A percentile compares a stretch with the other conserved stretches of the same genome.
phyloP scores from a whole-genome alignment of 2,797 vertebrate species.

The Aldrovandia affinis region DNA sequence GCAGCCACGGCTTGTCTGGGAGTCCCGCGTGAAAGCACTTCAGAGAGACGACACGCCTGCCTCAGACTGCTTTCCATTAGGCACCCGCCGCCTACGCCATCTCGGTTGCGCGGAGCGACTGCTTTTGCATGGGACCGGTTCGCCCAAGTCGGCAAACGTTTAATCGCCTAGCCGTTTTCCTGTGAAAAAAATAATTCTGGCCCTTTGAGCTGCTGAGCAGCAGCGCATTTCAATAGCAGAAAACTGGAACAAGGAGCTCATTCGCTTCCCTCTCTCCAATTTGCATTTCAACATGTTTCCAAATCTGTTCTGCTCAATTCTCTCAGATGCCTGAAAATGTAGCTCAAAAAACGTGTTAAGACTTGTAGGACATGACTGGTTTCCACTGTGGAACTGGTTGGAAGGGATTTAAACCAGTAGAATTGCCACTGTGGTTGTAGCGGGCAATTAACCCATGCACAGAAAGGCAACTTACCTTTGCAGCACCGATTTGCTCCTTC shows the following conservation, averaged over 20 bases:
- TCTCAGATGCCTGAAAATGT: background rate
- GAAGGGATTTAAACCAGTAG: background rate
- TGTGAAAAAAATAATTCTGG: background rate
- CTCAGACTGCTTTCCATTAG: background rate
- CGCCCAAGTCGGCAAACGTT: background rate
- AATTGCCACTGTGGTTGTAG: background rate
- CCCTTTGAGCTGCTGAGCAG: background rate
- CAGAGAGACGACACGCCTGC: background rate
- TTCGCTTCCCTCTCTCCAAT: background rate
- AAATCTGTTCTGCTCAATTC: background rate
- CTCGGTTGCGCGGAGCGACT: background rate
- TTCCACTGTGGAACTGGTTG: background rate
- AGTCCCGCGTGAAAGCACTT: background rate
- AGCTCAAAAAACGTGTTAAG: background rate
- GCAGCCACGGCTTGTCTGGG: background rate
- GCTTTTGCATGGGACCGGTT: background rate
- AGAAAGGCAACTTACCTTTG: constrained; percentile 84
- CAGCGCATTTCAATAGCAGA: background rate
- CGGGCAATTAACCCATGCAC: background rate
- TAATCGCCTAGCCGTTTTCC: background rate
- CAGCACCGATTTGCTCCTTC: constrained; percentile 96
- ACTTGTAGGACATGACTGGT: background rate
- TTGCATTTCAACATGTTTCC: background rate
- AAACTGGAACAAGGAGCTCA: background rate
- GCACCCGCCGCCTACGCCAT: background rate